Evolutionary conservation across 2,797 vertebrate species (phyloP), one percentile per base, ranked within the genome.

Genomic region (Loris lydekkerianus): DNA sequence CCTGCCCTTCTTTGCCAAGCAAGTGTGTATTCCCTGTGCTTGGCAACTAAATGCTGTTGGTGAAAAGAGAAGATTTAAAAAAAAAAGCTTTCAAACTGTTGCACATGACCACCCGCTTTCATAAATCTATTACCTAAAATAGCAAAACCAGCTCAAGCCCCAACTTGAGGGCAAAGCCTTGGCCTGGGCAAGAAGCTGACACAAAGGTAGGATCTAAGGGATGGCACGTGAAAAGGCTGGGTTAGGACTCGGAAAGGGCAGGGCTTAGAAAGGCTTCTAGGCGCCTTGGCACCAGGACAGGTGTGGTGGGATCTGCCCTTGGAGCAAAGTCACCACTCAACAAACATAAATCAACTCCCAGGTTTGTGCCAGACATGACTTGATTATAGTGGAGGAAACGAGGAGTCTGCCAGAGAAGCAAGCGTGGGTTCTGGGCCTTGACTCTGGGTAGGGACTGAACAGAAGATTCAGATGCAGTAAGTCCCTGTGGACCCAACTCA

Each of bases 1-100:
- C 78, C 21, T 56, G 17, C 13, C 18, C 49, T 82, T 87, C 43
- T 93, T 87, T 86, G 89, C 82, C 81, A 89, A 93, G 53, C 49
- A 34, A 76, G 37, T 65, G n/a, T 58, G 8, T 70, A 65, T 53
- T 89, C 3, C 43, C 63, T 65, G 14, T 89, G 69, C 61, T 40
- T 70, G 49, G 37, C 46, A 90, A 53, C 40, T 43, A 31, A 90
- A 34, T 17, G 29, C 43, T 86, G 43, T 56, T 56, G 9, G 21
- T 63, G n/a, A 89, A 91, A 93, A 94, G 13, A 95, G 73, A 80
- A 96, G 46, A 84, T 72, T 23, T 80, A 83, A 76, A 40, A 65
- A 93, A 31, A 46, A 53, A 53, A 53, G 75, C 90, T 58, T 92
- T 86, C 75, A 89, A 20, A 37, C 31, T 87, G 5, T 73, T 95